A percentile compares a stretch with the other conserved stretches of the same genome.
phyloP scores from a whole-genome alignment of 2,797 vertebrate genomes.

The Apogon hyalosoma region DNA sequence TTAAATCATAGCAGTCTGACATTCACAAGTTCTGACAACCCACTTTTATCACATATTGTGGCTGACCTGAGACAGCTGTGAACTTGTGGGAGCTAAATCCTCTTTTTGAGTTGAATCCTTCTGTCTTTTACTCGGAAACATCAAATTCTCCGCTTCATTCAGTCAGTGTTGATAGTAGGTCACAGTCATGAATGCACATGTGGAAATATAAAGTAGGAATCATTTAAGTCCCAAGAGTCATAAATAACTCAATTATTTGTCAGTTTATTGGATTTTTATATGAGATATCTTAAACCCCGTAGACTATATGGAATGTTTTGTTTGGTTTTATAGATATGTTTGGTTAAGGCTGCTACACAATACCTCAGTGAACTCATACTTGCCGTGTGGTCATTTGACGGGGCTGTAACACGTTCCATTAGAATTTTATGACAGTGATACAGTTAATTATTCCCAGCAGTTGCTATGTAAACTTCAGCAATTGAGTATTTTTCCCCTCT shows the following conservation, averaged over 20 bases:
- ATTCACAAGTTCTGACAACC: neutral
- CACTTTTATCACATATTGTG: neutral
- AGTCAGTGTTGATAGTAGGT: conserved; percentile 12
- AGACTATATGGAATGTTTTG: neutral
- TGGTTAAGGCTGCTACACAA: neutral
- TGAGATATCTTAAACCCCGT: neutral
- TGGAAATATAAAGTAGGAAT: conserved; percentile 1
- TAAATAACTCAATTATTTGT: neutral
- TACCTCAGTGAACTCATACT: neutral
- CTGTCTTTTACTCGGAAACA: too few species aligned
- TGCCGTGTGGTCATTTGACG: neutral
- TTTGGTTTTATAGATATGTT: neutral
- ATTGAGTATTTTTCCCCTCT: neutral
- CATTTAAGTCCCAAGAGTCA: neutral
- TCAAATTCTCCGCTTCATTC: too few species aligned
- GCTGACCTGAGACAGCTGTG: neutral
- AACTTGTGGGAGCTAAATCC: conserved; percentile 1
- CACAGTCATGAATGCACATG: conserved; percentile 1
- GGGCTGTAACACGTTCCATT: neutral
- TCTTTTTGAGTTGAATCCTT: conserved; percentile 18
- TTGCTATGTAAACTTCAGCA: neutral
- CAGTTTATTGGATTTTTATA: neutral
- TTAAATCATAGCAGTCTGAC: neutral
- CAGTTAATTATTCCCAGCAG: neutral
- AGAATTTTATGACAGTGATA: neutral